Base-by-base conservation (phyloP, 2,888 invertebrate genomes). In the Junonia oenone region DNA sequence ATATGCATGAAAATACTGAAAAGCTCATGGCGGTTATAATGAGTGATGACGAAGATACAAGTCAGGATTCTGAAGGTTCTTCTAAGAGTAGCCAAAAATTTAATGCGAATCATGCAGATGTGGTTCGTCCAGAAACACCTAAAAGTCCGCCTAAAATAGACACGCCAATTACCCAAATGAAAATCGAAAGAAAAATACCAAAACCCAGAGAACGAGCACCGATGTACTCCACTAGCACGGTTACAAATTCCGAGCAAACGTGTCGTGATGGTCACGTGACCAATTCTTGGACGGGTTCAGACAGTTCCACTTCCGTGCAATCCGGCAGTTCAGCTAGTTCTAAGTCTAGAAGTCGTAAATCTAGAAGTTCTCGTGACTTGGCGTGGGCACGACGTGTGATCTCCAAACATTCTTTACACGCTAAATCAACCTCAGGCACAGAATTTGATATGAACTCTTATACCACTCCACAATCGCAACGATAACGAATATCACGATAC, bases 1-100 rank as follows among this genome's bases (percentile, higher is more conserved):
- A 90, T 65, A 61, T 87, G 45, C 83, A 88, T 55, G 85, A 86
- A 35, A 83, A 86, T 48, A 72, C 72, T 0, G 86, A 88, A 61
- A 83, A 81, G 56, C 27, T 78, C 2, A 85, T 88, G 85, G 68
- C 73, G 0, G 73, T 85, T 5, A 75, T 81, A 45, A 68, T 81
- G 69, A 84, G 80, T 56, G 79, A 75, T 11, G 70, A 71, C 46
- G 80, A 76, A 50, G 63, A 65, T 1, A 56, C 53, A 0, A 67
- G 65, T 6, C 53, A 53, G 8, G 53, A 45, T 26, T 57, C 55
- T 8, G 22, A 8, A 1, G 29, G 45, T 2, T 26, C 45, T 1
- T 51, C 55, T n/a, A 38, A 51, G 3, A 51, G 13, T 2, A 73
- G 68, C 14, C 67, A 66, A 1, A 68, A 64, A 6, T 57, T 13